Percentiles rank a stretch among this genome's conserved stretches.
Conservation (phyloP, 2,113 vertebrate species). For the Melanocharis versteri region DNA sequence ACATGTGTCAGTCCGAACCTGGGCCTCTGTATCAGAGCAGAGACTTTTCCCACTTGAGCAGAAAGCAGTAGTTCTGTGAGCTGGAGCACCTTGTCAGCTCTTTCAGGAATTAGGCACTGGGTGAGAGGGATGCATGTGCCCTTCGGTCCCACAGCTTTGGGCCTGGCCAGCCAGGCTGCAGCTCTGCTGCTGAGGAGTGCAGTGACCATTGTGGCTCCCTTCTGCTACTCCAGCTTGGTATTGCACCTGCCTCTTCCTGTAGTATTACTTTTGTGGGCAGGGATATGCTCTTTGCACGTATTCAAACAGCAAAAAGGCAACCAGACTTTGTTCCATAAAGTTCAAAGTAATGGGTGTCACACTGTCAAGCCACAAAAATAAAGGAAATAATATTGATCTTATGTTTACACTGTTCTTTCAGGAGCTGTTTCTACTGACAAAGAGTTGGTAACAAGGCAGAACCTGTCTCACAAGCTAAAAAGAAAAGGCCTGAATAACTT, state of each 20-base stretch:
- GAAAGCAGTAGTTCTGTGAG: not conserved
- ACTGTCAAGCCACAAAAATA: not conserved
- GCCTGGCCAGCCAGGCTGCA: not conserved
- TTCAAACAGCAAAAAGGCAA: not conserved
- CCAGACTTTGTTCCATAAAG: not conserved
- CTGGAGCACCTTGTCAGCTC: not conserved
- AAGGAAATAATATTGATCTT: not conserved
- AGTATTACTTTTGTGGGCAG: not conserved
- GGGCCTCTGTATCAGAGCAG: not conserved
- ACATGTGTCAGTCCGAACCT: not conserved
- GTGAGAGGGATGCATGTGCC: accelerated
- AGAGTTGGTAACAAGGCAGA: not conserved
- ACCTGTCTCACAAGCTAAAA: not conserved
- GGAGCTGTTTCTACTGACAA: not conserved
- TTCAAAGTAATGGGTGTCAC: not conserved
- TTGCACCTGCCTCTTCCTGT: not conserved
- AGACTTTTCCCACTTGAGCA: not conserved
- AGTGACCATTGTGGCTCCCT: not conserved
- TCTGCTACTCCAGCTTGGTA: not conserved
- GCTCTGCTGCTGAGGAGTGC: not conserved
- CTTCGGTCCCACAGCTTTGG: not conserved
- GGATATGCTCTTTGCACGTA: accelerated
- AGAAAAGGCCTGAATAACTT: not conserved
- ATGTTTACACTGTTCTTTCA: not conserved
- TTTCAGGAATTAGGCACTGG: not conserved